phyloP scores from a whole-genome alignment of 2,113 vertebrate genomes.

The Anas platyrhynchos region DNA sequence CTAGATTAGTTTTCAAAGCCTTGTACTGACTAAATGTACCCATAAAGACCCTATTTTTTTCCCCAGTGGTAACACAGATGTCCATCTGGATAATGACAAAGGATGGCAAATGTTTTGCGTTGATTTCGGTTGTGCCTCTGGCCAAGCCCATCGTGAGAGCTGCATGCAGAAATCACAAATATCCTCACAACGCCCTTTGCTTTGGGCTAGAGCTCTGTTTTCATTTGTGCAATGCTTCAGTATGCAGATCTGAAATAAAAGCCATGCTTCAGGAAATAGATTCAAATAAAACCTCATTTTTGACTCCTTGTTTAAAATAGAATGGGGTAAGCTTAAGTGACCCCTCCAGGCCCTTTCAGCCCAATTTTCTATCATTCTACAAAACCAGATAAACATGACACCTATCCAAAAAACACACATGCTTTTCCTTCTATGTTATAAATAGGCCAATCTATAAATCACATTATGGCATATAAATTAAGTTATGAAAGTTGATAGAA shows the following conservation, averaged over 20 bases:
- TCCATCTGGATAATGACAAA: background rate
- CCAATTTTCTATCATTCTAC: background rate
- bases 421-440: background rate
- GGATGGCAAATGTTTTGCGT: background rate
- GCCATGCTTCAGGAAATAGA: slow-evolving; percentile 29
- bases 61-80: background rate
- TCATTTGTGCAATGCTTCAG: slow-evolving; percentile 6
- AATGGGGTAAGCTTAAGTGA: background rate
- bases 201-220: background rate
- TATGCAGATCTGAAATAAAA: slow-evolving; percentile 17
- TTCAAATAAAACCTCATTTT: background rate
- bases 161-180: background rate
- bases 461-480: background rate
- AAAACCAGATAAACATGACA: background rate
- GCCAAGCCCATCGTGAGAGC: background rate
- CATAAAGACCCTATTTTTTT: background rate
- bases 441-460: background rate
- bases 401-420: background rate
- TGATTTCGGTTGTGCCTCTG: background rate
- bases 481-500: background rate
- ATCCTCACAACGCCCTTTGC: background rate
- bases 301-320: slow-evolving; percentile 5
- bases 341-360: background rate
- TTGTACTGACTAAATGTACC: background rate
- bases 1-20: background rate